Evolutionary conservation across 2,888 invertebrate species (phyloP).

Genomic region (Patella depressa): DNA sequence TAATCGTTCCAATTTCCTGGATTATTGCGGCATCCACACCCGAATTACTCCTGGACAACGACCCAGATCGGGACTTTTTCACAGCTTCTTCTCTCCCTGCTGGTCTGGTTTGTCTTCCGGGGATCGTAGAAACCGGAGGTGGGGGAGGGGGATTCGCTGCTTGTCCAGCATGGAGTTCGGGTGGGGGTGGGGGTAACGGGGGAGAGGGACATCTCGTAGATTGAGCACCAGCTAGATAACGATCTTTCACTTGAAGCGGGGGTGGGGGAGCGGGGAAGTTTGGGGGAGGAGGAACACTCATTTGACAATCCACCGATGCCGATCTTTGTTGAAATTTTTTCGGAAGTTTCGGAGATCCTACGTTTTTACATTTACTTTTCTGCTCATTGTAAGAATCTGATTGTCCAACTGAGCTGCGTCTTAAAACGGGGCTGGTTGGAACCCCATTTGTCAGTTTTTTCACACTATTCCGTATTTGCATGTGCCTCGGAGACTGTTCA

Average conservation of each 20-base stretch:
- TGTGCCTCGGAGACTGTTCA: background rate
- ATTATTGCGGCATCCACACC: background rate
- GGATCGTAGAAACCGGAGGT: background rate
- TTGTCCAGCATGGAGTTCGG: background rate
- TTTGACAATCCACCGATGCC: background rate
- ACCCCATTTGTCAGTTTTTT: background rate
- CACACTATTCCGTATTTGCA: slow-evolving; percentile 5
- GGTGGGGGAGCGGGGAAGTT: background rate
- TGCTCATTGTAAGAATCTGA: background rate
- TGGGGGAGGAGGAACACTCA: background rate
- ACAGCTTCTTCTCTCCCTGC: background rate
- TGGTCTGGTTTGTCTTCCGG: background rate
- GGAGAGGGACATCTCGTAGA: background rate
- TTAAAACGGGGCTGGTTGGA: background rate
- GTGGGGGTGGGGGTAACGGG: slow-evolving; percentile 1
- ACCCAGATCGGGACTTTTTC: background rate
- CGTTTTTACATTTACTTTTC: background rate
- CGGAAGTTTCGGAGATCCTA: slow-evolving; percentile 7
- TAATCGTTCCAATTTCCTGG: background rate
- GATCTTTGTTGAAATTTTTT: slow-evolving; percentile 1
- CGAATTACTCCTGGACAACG: background rate
- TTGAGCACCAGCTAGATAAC: background rate
- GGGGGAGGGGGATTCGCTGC: background rate
- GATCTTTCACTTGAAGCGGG: background rate
- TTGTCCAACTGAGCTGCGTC: background rate